These are phyloP conservation scores for Atopsyche davidsoni DNA, from an alignment of 1,140 invertebrate genomes.

Conservation along the genomic window DNA sequence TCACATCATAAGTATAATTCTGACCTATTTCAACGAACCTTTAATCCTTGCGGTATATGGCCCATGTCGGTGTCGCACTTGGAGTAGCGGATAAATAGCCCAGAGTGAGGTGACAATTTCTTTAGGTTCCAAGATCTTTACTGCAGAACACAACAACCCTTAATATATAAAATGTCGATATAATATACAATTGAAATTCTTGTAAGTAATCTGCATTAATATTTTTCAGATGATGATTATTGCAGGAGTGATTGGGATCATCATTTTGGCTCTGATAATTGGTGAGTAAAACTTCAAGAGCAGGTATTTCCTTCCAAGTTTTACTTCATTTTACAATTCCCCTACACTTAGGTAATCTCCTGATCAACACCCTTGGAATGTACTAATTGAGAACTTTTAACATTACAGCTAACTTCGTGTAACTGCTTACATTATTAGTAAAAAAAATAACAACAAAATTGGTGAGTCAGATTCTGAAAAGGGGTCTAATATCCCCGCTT, in stretches of 20 bases:
- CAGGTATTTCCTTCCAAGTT: background rate
- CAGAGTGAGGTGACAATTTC: no score
- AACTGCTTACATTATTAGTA: conserved; percentile 16
- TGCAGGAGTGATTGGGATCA: conserved; percentile 79
- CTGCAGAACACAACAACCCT: no score
- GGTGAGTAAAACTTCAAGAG: conserved; percentile 58
- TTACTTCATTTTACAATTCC: conserved; percentile 5
- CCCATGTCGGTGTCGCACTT: no score
- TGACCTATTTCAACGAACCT: no score
- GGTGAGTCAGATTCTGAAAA: conserved; percentile 16
- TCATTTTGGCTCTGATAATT: conserved; percentile 81
- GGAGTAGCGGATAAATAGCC: no score
- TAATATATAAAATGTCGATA: conserved; percentile 11
- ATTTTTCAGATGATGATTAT: conserved; percentile 84
- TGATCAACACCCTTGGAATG: conserved; percentile 1
- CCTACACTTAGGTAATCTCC: conserved; percentile 5
- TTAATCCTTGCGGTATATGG: no score
- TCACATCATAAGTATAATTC: no score
- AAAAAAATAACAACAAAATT: conserved; percentile 14
- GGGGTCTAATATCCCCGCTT: conserved; percentile 11
- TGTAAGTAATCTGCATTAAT: conserved; percentile 27
- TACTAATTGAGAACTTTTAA: conserved; percentile 20
- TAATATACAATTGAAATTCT: no score
- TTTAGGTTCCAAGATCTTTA: no score
- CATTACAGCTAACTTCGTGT: conserved; percentile 24